Percentiles rank a stretch among this genome's conserved stretches.
phyloP scores from a whole-genome alignment of 2,797 vertebrate genomes.

The Aplochiton taeniatus region DNA sequence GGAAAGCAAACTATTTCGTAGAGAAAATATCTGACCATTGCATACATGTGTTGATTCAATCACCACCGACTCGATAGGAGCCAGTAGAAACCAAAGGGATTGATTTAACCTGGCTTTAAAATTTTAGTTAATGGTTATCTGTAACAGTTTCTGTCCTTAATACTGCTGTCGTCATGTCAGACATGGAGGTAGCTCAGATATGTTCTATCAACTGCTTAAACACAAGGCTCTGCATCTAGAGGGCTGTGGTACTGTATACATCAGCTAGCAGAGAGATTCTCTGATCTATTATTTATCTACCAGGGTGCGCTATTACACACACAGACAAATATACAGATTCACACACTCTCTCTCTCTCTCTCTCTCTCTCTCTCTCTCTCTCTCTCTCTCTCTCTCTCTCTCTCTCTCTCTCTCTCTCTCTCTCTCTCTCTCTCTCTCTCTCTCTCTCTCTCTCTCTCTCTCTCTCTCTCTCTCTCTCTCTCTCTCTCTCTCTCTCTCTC shows the following conservation, averaged over 20 bases:
- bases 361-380: not conserved
- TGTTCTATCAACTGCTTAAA: no score
- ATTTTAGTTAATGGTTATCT: no score
- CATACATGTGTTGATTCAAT: no score
- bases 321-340: slow-evolving; percentile 4
- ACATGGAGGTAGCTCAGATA: no score
- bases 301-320: not conserved
- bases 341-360: not conserved
- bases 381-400: not conserved
- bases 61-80: no score
- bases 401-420: not conserved
- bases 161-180: no score
- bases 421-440: not conserved
- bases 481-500: not conserved
- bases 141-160: no score
- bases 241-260: not conserved
- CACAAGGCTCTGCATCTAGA: not conserved
- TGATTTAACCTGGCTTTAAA: no score
- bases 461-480: not conserved
- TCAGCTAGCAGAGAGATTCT: no score
- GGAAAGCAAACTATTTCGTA: no score
- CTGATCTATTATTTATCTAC: not conserved
- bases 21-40: no score
- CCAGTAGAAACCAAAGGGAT: no score
- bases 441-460: not conserved